phyloP scores from a whole-genome alignment of 2,113 vertebrate genomes.

The Thoracochromis brauschi region DNA sequence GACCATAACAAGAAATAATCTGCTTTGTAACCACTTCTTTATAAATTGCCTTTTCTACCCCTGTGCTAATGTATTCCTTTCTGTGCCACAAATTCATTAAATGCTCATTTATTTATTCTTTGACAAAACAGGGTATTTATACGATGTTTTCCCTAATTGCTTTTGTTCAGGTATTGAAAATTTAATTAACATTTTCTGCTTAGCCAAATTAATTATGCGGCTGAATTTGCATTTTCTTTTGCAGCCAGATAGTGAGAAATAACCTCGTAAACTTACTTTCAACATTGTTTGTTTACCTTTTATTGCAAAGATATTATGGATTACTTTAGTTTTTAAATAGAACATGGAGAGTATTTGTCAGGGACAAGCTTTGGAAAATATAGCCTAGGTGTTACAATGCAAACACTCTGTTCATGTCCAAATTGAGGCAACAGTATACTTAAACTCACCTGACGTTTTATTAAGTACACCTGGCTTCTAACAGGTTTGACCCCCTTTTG shows the following conservation, averaged over 20 bases:
- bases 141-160: neutral
- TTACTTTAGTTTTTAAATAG: neutral
- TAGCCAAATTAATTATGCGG: neutral
- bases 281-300: neutral
- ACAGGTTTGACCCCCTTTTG: neutral
- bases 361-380: neutral
- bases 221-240: neutral
- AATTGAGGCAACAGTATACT: neutral
- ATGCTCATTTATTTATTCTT: neutral
- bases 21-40: neutral
- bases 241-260: neutral
- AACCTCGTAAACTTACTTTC: neutral
- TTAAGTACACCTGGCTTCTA: neutral
- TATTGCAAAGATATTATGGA: neutral
- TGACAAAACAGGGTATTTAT: neutral
- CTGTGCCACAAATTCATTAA: neutral
- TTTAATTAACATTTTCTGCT: neutral
- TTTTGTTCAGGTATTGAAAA: neutral
- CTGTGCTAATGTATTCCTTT: neutral
- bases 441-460: neutral
- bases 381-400: neutral
- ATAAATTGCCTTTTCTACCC: neutral
- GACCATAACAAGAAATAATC: constrained; percentile 1
- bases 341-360: neutral
- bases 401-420: neutral